phyloP scores from a whole-genome alignment of 37 sponge, comb jelly and placozoan species.

The Agelas oroides region DNA sequence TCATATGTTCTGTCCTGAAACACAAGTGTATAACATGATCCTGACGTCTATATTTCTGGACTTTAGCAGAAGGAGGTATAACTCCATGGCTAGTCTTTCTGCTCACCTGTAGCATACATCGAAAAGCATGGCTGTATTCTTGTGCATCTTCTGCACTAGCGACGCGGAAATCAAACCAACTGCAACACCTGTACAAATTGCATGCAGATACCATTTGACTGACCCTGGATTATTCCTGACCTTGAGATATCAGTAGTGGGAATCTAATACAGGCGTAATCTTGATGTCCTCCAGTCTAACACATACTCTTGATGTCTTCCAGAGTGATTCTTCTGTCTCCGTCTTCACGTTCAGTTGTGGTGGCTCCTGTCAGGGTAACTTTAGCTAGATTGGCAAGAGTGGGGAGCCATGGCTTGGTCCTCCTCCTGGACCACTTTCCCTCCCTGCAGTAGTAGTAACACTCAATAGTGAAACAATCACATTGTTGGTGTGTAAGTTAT shows the following conservation, averaged over 20 bases:
- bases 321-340: slow-evolving; percentile 39
- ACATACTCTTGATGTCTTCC: slow-evolving; percentile 63
- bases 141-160: slow-evolving; percentile 20
- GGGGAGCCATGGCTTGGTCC: not conserved
- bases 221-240: no score
- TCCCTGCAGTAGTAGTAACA: not conserved
- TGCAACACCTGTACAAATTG: slow-evolving; percentile 71
- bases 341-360: not conserved
- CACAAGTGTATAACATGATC: not conserved
- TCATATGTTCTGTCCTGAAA: slow-evolving; percentile 59
- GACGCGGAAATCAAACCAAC: slow-evolving; percentile 25
- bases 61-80: no score
- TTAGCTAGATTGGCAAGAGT: no score
- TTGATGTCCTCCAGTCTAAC: not conserved
- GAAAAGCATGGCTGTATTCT: slow-evolving; percentile 30
- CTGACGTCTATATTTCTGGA: no score
- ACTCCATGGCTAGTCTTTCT: not conserved
- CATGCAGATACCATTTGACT: no score
- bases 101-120: slow-evolving; percentile 60
- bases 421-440: not conserved
- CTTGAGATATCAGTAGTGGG: no score
- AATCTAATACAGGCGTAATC: no score
- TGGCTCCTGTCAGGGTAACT: no score
- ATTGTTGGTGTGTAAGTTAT: no score
- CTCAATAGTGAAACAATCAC: no score